Evolutionary conservation across 1,140 invertebrate species (phyloP).

Genomic region (Oryctes rhinoceros): DNA sequence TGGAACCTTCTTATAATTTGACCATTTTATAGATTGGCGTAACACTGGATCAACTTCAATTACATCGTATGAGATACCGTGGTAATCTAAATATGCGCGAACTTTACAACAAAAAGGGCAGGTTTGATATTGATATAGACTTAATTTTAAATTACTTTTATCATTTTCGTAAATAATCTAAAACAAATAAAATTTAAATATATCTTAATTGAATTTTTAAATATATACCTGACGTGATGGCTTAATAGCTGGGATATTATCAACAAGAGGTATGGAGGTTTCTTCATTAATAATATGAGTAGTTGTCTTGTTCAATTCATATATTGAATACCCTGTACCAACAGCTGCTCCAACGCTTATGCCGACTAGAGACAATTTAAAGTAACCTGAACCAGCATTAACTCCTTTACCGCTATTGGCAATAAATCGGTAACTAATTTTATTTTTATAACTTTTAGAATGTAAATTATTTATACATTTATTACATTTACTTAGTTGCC

Average conservation of each 20-base stretch:
- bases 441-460: not conserved
- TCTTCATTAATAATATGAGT: slow-evolving; percentile 63
- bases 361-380: slow-evolving; percentile 59
- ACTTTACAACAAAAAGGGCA: slow-evolving; percentile 99
- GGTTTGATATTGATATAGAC: slow-evolving; percentile 95
- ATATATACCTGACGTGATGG: slow-evolving; percentile 54
- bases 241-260: slow-evolving; percentile 63
- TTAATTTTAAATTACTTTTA: slow-evolving; percentile 80
- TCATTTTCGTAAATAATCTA: slow-evolving; percentile 74
- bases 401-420: not conserved
- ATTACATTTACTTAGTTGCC: not conserved
- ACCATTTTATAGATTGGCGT: slow-evolving; percentile 92
- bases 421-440: not conserved
- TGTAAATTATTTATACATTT: slow-evolving; percentile 5
- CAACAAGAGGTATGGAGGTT: slow-evolving; percentile 62
- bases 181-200: slow-evolving; percentile 51
- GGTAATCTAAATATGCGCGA: slow-evolving; percentile 90
- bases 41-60: slow-evolving; percentile 97
- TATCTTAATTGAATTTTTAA: slow-evolving; percentile 6
- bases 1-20: slow-evolving; percentile 94
- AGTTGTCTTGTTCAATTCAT: slow-evolving; percentile 59
- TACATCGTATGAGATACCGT: slow-evolving; percentile 94
- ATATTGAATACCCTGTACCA: slow-evolving; percentile 64
- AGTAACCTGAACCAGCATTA: not conserved
- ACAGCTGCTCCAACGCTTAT: slow-evolving; percentile 64